Percentiles rank a stretch among this genome's conserved stretches.
phyloP scores from a whole-genome alignment of 2,888 invertebrate genomes.

The Cryptocephalus primarius region DNA sequence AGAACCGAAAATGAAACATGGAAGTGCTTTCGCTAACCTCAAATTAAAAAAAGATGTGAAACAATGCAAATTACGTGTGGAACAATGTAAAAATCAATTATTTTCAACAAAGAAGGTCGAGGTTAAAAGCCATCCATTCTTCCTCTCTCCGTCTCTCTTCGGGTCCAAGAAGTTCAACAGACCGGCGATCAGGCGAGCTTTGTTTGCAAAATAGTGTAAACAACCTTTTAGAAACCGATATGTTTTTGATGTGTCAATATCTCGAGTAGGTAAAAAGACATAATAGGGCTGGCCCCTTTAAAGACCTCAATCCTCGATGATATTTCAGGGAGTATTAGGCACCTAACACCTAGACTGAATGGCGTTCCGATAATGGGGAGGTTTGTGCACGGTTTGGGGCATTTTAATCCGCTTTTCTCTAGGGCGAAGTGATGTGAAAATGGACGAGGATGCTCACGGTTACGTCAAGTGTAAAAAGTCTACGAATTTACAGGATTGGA shows the following conservation, averaged over 20 bases:
- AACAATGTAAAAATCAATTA: too few species aligned
- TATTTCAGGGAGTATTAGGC: slow-evolving; percentile 11
- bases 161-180: background rate
- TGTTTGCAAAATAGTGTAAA: background rate
- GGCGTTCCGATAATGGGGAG: slow-evolving; percentile 6
- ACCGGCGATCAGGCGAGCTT: background rate
- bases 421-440: too few species aligned
- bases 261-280: background rate
- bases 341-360: slow-evolving; percentile 10
- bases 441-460: too few species aligned
- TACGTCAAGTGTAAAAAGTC: too few species aligned
- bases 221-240: background rate
- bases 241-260: background rate
- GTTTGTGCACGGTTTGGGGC: background rate
- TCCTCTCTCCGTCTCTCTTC: too few species aligned
- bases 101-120: too few species aligned
- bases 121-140: too few species aligned
- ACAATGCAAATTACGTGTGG: too few species aligned
- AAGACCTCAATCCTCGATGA: slow-evolving; percentile 5
- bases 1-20: too few species aligned
- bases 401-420: background rate
- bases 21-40: too few species aligned
- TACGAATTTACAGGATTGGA: too few species aligned
- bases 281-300: background rate
- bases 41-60: too few species aligned